These are phyloP conservation scores for Psittacula echo DNA, from an alignment of 2,797 vertebrate genomes.

Conservation along the genomic window DNA sequence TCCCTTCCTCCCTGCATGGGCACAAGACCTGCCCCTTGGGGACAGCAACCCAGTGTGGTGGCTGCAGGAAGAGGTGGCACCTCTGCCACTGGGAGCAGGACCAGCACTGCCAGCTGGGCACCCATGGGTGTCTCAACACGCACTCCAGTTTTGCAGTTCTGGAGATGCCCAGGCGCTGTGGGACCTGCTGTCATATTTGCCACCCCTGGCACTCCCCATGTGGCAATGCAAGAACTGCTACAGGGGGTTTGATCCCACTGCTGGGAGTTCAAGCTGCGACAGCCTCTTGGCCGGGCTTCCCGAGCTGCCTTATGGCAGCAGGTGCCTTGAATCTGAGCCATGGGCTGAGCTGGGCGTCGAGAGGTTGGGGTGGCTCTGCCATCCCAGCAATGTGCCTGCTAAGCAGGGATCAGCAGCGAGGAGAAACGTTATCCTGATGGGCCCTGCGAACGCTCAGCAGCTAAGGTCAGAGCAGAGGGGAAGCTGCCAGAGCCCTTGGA, in stretches of 20 bases:
- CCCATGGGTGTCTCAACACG: not conserved
- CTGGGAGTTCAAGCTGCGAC: fast-evolving
- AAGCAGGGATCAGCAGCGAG: conserved; percentile 21
- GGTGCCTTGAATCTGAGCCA: conserved; percentile 48
- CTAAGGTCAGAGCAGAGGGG: conserved; percentile 39
- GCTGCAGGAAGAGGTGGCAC: not conserved
- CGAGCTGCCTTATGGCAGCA: not conserved
- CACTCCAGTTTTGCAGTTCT: not conserved
- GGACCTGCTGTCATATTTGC: not conserved
- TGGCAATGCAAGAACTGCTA: fast-evolving
- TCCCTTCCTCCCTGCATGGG: not conserved
- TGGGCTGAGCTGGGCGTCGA: not conserved
- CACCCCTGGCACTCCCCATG: not conserved
- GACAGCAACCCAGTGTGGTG: not conserved
- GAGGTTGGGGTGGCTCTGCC: not conserved
- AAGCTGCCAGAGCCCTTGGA: not conserved
- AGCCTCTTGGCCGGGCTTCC: not conserved
- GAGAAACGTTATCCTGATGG: not conserved
- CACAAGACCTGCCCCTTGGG: not conserved
- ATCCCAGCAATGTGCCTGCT: conserved; percentile 42
- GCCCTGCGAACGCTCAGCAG: not conserved
- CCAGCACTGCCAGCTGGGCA: not conserved
- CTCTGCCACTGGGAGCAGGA: not conserved
- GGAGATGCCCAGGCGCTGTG: not conserved
- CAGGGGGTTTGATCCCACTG: not conserved